A percentile compares a stretch with the other conserved stretches of the same genome.
These are phyloP conservation scores for Temnothorax unifasciatus DNA, from an alignment of 2,888 invertebrate species.

Conservation along the genomic window DNA sequence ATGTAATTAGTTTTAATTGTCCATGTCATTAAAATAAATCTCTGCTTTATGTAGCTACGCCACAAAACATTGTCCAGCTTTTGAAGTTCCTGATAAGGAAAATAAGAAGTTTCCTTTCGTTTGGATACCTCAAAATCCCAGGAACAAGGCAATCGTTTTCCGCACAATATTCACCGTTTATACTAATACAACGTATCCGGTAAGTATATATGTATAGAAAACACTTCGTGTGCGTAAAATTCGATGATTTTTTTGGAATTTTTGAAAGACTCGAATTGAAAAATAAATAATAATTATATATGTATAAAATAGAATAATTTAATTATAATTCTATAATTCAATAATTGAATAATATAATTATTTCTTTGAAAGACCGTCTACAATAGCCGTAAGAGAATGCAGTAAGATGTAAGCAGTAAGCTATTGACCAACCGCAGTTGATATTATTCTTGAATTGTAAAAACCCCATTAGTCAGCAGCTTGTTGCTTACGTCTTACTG, in stretches of 20 bases:
- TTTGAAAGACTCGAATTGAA: background rate
- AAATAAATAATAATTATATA: background rate
- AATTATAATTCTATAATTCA: slow-evolving; percentile 28
- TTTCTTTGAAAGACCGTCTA: background rate
- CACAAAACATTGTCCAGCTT: slow-evolving; percentile 80
- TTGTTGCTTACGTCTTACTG: no score
- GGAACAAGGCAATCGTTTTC: slow-evolving; percentile 81
- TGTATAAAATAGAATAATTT: background rate
- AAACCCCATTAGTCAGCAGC: no score
- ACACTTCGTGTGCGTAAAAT: background rate
- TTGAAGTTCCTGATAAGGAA: slow-evolving; percentile 75
- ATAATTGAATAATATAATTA: slow-evolving; percentile 15
- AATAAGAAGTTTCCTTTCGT: slow-evolving; percentile 77
- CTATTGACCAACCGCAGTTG: no score
- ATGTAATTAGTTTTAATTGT: slow-evolving; percentile 11
- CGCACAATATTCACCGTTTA: slow-evolving; percentile 82
- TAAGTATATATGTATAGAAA: slow-evolving; percentile 61
- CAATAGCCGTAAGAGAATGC: no score
- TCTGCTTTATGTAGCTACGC: slow-evolving; percentile 76
- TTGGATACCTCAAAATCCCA: slow-evolving; percentile 82
- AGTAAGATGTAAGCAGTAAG: no score
- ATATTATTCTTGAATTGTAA: no score
- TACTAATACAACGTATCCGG: slow-evolving; percentile 80
- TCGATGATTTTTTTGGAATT: background rate
- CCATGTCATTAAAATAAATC: slow-evolving; percentile 17